Base-by-base conservation (phyloP, 2,797 vertebrate species). In the Catostomus latipinnis region DNA sequence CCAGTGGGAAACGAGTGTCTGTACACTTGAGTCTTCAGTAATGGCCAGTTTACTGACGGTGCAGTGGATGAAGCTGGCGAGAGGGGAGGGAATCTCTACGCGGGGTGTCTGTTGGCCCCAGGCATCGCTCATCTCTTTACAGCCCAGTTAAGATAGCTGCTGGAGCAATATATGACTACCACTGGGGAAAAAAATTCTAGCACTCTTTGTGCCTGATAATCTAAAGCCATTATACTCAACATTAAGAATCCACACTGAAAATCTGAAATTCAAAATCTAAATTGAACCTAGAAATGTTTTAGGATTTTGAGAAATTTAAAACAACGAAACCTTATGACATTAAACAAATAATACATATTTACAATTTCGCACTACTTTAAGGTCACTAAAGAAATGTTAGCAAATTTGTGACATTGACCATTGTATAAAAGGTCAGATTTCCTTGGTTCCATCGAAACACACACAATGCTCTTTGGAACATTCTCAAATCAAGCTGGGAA, bases 11-110 rank as follows among this genome's bases (percentile, higher is more conserved):
- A 85, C 53, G 6, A 74, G 83, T 83, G 83, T 81, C 76, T 81
- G 73, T 75, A 62, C 66, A 61, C 84, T 75, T 43, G 49, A 50
- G 87, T 78, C 66, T 48, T 62, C 74, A 61, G 84, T 76, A 74
- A 77, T 83, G 87, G 84, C 79, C 71, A 50, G 81, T 88, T 84
- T 87, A 86, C 88, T 87, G 86, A 88, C 69, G 49, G 61, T 48
- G 87, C 84, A 85, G 57, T 74, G 81, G n/a, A 12, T 54, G 71
- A 82, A 82, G 73, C 48, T 69, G 54, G 53, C 43, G 75, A 58
- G 50, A 74, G 52, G 86, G 34, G 83, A 82, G 78, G 80, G 86
- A 86, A 86, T 77, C 73, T 86, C 80, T 85, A 87, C 12, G 45
- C 74, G 6, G 87, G 87, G 75, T 5, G 18, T 80, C 82, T 82